Conservation (phyloP, 2,113 vertebrate species). For the Sceloporus undulatus region DNA sequence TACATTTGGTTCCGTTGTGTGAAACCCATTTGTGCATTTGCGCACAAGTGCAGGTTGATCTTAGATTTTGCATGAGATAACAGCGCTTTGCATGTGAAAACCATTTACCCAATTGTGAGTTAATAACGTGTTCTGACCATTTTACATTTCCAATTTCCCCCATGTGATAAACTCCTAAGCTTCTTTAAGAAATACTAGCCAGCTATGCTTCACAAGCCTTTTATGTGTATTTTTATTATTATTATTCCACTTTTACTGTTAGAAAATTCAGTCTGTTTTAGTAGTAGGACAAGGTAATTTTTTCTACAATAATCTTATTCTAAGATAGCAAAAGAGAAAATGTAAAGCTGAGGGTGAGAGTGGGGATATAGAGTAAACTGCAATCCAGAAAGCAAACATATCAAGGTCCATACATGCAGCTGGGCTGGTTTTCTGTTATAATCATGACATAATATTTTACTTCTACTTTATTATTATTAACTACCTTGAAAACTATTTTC, state of each 20-base stretch:
- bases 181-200: not conserved
- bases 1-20: too few relatives aligned
- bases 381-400: not conserved
- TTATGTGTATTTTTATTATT: conserved; percentile 9
- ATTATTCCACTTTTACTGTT: not conserved
- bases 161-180: not conserved
- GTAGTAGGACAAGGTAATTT: not conserved
- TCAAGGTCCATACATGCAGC: not conserved
- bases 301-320: not conserved
- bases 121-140: too few relatives aligned
- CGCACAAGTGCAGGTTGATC: too few relatives aligned
- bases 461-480: not conserved
- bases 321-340: not conserved
- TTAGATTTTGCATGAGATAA: too few relatives aligned
- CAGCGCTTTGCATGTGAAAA: too few relatives aligned
- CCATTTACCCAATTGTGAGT: too few relatives aligned
- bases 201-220: not conserved
- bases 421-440: not conserved
- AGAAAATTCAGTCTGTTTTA: not conserved
- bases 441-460: not conserved
- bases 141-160: too few relatives aligned
- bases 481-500: not conserved
- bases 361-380: not conserved
- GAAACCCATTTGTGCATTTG: too few relatives aligned
- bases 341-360: not conserved